Base-by-base conservation (phyloP, 1,140 invertebrate genomes). In the Solenopsis fugax region DNA sequence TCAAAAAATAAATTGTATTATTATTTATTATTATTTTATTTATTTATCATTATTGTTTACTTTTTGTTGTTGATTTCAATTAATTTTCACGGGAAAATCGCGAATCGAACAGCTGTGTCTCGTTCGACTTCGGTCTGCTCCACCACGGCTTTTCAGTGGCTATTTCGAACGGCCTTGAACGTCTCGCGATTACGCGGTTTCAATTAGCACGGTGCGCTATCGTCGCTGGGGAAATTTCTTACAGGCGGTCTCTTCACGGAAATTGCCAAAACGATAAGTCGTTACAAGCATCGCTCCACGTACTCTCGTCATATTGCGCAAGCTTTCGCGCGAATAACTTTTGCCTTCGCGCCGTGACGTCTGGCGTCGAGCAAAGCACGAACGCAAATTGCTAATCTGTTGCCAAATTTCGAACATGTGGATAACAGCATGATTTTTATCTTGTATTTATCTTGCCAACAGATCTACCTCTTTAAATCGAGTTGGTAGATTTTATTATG, bases 141-240 rank as follows among this genome's bases (percentile, higher is more conserved):
- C 6, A n/a, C 18, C 1, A 0, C 1, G 10, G 2, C 6, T 12
- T 41, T 56, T 56, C 45, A 52, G 60, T 48, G 37, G 37, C 13
- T 76, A 87, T 82, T 88, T 85, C 37, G 10, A 65, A 62, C 21
- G 78, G 72, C 72, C 88, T 89, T 88, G 64, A 72, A 60, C 1
- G 6, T 5, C 9, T 21, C n/a, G 5, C 37, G 24, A 64, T 50
- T 85, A 54, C 13, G 18, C 48, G 45, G 1, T 18, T 72, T 71
- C 7, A 37, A 82, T 82, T 58, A 72, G 58, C 0, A 12, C 18
- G 54, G 18, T 13, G 13, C 13, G 56, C 12, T 29, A 4, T 29
- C 29, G 18, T n/a, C n/a, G n/a, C 67, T 21, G 1, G 3, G 12
- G 18, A 73, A 71, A 12, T 13, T 58, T 50, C 67, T 69, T 24